Base-by-base conservation (phyloP, 2,888 invertebrate genomes). In the Dolichopus griseipennis region DNA sequence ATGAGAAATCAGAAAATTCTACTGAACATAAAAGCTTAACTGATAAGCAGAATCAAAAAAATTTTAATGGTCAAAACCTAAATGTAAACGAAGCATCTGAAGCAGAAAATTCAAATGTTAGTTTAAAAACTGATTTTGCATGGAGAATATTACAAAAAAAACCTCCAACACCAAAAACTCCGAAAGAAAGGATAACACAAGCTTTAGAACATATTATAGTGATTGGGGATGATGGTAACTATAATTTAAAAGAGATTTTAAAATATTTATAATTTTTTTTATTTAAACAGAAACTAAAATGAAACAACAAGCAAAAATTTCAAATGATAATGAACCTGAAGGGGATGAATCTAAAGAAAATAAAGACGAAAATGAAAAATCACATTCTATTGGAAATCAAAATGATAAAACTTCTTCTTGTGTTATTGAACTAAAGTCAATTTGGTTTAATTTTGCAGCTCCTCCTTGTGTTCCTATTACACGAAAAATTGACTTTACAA, bases 401-500 rank as follows among this genome's bases (percentile, higher is more conserved):
- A 78, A 78, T 0, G 81, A 81, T 66, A 91, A 91, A 75, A 89
- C 90, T 0, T 91, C 94, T 0, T 93, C 93, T 0, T 94, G 94
- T 75, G 88, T 92, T 2, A 90, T 96, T 67, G 93, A 96, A 77
- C 82, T 97, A 68, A 92, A 92, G 78, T 88, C 92, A 0, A 91
- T 95, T 64, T 97, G 97, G 97, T 95, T 97, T 76, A 97, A 97
- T 79, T 97, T 97, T 82, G 97, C 97, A 7, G 97, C 97, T 0
- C 97, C 97, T 0, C 97, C 97, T 0, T 87, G 94, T 71, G 93
- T 95, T 1, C 95, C 96, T 0, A 95, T 95, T 65, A 95, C 95
- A 0, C 87, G 93, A 73, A 95, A 95, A 83, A 94, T 97, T 74
- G 96, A 97, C 79, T 95, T 92, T 75, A 96, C 96, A 0, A 88